Base-by-base conservation (phyloP, 2,888 invertebrate genomes). In the Embidobia sp. region DNA sequence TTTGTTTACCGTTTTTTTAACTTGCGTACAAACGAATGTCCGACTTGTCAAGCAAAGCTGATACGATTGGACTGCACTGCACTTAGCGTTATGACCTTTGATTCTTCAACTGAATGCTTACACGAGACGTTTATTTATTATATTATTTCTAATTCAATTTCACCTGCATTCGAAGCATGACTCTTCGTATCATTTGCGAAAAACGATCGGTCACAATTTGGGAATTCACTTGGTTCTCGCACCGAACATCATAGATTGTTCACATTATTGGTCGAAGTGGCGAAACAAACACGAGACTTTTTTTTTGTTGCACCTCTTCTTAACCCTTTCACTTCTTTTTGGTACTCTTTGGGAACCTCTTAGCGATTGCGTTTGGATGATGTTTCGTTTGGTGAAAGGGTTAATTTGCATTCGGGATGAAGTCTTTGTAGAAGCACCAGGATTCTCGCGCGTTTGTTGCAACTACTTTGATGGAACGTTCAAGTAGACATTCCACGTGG, bases 351-450 rank as follows among this genome's bases (percentile, higher is more conserved):
- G n/a, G 44, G 2, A 10, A 33, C 46, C 44, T 48, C 22, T 55
- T 48, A 42, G 27, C 29, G 37, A 26, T 53, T 61, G 44, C 53
- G 35, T 48, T 55, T 42, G 18, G 19, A 35, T 46, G 27, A 19
- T 29, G 16, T 22, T 49, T 57, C 37, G n/a, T 53, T 59, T 69
- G 73, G 64, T 77, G 73, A 77, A 73, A 77, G 73, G 69, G 69
- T 64, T 63, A 63, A 64, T 46, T 63, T 77, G 67, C 67, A 72
- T 77, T 63, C 46, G 67, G 64, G 64, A 69, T 69, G 51, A 49
- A 69, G 16, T 70, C 22, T 66, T 19, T 69, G 69, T 73, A 64
- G 69, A 73, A 73, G 77, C 73, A 77, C 73, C 77, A 77, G 69
- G 77, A 77, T 73, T 63, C 73, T 77, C 77, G 69, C 69, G 73